Evolutionary conservation across 2,888 invertebrate species (phyloP).

Genomic region (Caenorhabditis drosophilae): DNA sequence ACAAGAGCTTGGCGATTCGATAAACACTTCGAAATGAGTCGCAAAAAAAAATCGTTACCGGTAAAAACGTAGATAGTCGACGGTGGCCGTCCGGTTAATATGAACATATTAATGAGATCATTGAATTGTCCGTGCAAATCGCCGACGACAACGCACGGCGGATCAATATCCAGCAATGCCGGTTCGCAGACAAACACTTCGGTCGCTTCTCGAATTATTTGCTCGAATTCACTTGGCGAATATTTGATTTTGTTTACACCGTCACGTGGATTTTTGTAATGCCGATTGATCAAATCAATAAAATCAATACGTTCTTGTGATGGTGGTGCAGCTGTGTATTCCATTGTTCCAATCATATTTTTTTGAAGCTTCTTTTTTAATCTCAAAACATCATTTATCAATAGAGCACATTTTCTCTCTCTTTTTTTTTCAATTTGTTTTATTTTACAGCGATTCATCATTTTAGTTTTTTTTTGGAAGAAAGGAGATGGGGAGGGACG

Average conservation of each 20-base stretch:
- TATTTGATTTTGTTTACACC: constrained; percentile 40
- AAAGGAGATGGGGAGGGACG: no score
- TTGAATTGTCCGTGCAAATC: constrained; percentile 55
- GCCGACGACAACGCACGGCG: constrained; percentile 48
- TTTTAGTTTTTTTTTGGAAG: no score
- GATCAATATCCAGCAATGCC: constrained; percentile 49
- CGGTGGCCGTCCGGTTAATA: constrained; percentile 52
- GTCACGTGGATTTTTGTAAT: background rate
- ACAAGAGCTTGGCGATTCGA: no score
- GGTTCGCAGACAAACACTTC: constrained; percentile 37
- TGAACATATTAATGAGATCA: constrained; percentile 56
- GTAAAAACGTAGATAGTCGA: constrained; percentile 50
- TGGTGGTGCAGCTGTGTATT: background rate
- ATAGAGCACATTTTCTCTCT: no score
- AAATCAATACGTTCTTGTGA: background rate
- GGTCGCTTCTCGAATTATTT: constrained; percentile 35
- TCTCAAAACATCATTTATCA: no score
- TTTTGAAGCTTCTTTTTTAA: no score
- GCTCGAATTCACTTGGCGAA: constrained; percentile 37
- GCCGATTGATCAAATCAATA: background rate
- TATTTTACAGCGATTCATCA: no score
- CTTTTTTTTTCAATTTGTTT: no score
- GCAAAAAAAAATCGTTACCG: no score
- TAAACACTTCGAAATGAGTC: no score
- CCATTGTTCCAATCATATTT: no score